phyloP scores from a whole-genome alignment of 2,797 vertebrate genomes.

The Acanthurus lineatus region DNA sequence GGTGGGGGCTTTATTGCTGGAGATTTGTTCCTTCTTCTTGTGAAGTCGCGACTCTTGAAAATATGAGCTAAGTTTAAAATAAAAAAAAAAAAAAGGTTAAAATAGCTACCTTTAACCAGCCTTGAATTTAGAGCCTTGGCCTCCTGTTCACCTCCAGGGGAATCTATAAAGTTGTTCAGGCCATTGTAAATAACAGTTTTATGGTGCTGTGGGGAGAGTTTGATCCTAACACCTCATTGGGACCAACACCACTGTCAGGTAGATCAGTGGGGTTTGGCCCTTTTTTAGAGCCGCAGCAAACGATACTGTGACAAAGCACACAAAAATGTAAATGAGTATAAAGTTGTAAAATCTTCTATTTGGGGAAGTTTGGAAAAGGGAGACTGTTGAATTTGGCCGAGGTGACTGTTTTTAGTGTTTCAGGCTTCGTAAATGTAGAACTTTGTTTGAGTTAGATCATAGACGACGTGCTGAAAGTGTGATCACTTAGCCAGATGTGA shows the following conservation, averaged over 20 bases:
- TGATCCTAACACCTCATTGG: conserved; percentile 69
- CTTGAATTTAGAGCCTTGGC: conserved; percentile 76
- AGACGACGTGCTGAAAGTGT: conserved; percentile 51
- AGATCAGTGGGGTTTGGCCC: conserved; percentile 44
- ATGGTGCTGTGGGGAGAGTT: conserved; percentile 67
- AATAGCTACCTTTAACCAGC: conserved; percentile 66
- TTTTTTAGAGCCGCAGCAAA: conserved; percentile 46
- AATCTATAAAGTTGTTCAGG: conserved; percentile 79
- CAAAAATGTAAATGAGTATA: conserved; percentile 75
- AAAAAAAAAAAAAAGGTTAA: conserved; percentile 33
- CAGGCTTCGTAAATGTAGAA: conserved; percentile 70
- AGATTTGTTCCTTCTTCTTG: conserved; percentile 70
- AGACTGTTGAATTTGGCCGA: conserved; percentile 69
- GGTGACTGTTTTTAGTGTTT: conserved; percentile 52
- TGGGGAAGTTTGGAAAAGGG: conserved; percentile 64
- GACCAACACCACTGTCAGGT: conserved; percentile 54
- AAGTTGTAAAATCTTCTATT: conserved; percentile 69
- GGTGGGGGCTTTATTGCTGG: conserved; percentile 49
- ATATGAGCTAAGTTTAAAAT: conserved; percentile 58
- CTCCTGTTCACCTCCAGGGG: conserved; percentile 74
- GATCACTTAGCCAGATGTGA: conserved; percentile 68
- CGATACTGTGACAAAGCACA: conserved; percentile 69
- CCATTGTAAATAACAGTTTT: conserved; percentile 80
- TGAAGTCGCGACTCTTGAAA: conserved; percentile 63
- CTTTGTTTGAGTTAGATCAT: conserved; percentile 61